These are phyloP conservation scores for Macrobrachium nipponense DNA, from an alignment of 1,140 invertebrate species.

Conservation along the genomic window DNA sequence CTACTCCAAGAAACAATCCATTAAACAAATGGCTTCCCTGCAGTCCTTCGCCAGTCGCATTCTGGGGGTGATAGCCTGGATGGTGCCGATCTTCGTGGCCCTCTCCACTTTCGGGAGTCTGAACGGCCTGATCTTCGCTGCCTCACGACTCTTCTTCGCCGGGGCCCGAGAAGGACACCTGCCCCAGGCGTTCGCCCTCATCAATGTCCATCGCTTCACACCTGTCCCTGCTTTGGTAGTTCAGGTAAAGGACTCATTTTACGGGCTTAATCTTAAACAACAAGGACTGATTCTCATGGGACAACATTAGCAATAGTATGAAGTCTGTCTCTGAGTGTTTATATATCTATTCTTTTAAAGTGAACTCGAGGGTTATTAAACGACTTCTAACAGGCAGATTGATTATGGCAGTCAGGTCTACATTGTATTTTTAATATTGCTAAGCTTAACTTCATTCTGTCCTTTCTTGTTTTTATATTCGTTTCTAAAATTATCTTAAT, in stretches of 20 bases:
- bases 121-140: constrained; percentile 91
- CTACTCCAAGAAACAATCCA: too few relatives aligned
- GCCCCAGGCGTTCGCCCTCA: constrained; percentile 84
- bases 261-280: too few relatives aligned
- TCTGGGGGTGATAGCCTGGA: constrained; percentile 79
- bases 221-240: constrained; percentile 88
- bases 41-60: constrained; percentile 83
- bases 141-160: constrained; percentile 91
- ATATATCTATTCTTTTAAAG: not conserved
- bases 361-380: too few relatives aligned
- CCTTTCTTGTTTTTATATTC: too few relatives aligned
- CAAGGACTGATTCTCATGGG: too few relatives aligned
- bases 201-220: constrained; percentile 84
- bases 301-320: not conserved
- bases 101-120: constrained; percentile 87
- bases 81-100: constrained; percentile 87
- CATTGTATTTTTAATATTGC: too few relatives aligned
- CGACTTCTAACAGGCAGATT: too few relatives aligned
- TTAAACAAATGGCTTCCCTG: constrained; percentile 62
- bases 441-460: too few relatives aligned
- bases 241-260: constrained; percentile 78
- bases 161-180: constrained; percentile 93
- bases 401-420: too few relatives aligned
- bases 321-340: not conserved
- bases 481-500: too few relatives aligned